Percentiles rank a stretch among this genome's conserved stretches.
These are phyloP conservation scores for Andrena bucephala DNA, from an alignment of 2,888 invertebrate species.

Conservation along the genomic window DNA sequence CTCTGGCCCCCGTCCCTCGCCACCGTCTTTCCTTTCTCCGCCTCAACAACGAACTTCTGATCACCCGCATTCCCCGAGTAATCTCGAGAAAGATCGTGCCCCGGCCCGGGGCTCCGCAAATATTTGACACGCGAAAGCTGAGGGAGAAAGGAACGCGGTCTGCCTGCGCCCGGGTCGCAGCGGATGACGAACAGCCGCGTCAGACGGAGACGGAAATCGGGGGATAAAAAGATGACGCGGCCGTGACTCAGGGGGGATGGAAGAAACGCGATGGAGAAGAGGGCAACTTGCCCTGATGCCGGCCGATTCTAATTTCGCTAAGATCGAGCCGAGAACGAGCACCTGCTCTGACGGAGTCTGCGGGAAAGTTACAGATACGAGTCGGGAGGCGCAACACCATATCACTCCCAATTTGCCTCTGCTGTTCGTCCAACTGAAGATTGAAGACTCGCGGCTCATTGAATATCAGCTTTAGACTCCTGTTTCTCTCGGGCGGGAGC, in stretches of 20 bases:
- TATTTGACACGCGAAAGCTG: slow-evolving; percentile 77
- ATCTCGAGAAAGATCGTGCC: slow-evolving; percentile 69
- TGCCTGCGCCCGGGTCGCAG: slow-evolving; percentile 30
- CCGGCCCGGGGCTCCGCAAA: slow-evolving; percentile 71
- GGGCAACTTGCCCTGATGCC: background rate
- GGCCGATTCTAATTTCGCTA: slow-evolving; percentile 36
- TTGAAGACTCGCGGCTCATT: slow-evolving; percentile 15
- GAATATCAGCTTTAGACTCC: slow-evolving; percentile 16
- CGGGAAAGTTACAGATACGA: too few species aligned
- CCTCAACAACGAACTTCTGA: slow-evolving; percentile 79
- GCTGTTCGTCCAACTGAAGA: too few species aligned
- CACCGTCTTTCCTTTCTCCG: slow-evolving; percentile 28
- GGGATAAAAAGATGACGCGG: slow-evolving; percentile 32
- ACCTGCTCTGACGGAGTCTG: background rate
- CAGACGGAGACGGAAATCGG: slow-evolving; percentile 44
- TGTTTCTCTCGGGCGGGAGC: background rate
- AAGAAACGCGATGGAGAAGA: slow-evolving; percentile 3
- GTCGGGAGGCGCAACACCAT: too few species aligned
- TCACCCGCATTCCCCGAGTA: slow-evolving; percentile 81
- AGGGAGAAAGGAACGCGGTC: slow-evolving; percentile 57
- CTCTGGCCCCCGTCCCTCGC: background rate
- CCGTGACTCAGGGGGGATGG: slow-evolving; percentile 35
- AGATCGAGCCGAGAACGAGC: slow-evolving; percentile 31
- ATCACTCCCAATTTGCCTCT: too few species aligned
- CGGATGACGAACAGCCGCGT: slow-evolving; percentile 39